Evolutionary conservation across 35 echinoderm and acorn worm genomes (phyloP).

Genomic region (Diadema setosum): DNA sequence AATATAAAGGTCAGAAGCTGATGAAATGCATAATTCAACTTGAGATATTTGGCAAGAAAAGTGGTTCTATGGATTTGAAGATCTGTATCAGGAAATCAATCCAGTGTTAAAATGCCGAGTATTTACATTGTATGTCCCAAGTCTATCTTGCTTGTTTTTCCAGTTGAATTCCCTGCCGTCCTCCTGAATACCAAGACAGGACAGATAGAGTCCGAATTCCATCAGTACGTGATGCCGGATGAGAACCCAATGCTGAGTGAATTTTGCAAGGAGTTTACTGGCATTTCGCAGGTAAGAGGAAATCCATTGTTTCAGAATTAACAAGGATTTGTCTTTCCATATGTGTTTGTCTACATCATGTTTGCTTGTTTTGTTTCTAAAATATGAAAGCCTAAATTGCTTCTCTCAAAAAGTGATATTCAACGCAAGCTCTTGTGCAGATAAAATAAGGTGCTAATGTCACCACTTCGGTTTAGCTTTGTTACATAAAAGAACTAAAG

Average conservation of each 20-base stretch:
- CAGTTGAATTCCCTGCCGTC: constrained; percentile 98
- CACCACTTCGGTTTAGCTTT: neutral
- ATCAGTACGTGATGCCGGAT: constrained; percentile 82
- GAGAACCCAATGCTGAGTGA: constrained; percentile 75
- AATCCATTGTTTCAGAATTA: neutral
- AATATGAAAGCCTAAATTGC: neutral
- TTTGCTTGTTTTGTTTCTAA: neutral
- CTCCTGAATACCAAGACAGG: constrained; percentile 71
- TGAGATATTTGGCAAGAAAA: too few relatives aligned
- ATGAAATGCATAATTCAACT: neutral
- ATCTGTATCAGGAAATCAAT: neutral
- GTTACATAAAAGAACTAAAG: too few relatives aligned
- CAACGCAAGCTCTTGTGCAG: neutral
- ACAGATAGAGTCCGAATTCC: constrained; percentile 77
- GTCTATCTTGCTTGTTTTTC: neutral
- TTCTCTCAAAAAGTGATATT: too few relatives aligned
- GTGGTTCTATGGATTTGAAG: too few relatives aligned
- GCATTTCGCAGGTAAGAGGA: constrained; percentile 86
- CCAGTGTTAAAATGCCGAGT: neutral
- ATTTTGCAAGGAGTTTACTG: constrained; percentile 92
- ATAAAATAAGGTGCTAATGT: neutral
- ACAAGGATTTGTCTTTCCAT: neutral
- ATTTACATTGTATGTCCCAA: neutral
- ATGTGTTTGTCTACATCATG: neutral
- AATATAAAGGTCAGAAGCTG: neutral